Conservation (phyloP, 1,140 invertebrate genomes). For the Neodiprion virginianus region DNA sequence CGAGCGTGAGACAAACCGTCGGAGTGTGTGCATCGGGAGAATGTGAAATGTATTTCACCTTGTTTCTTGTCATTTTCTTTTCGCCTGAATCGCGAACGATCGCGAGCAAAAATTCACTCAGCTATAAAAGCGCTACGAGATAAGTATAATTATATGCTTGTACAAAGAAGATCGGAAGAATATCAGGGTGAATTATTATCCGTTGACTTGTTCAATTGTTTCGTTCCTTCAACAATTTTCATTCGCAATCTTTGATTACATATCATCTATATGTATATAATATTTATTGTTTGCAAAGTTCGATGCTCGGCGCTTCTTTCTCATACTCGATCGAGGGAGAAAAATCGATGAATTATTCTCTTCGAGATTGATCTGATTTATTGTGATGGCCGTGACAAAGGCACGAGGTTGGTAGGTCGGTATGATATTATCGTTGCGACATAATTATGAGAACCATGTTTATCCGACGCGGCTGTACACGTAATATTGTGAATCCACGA, state of each 20-base stretch:
- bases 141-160: too few species aligned
- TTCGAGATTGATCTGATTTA: background rate
- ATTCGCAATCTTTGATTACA: background rate
- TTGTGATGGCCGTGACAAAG: slow-evolving; percentile 2
- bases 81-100: too few species aligned
- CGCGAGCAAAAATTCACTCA: too few species aligned
- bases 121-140: too few species aligned
- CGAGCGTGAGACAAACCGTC: too few species aligned
- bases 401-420: background rate
- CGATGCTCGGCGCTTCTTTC: background rate
- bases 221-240: background rate
- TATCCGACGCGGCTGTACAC: too few species aligned
- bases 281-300: too few species aligned
- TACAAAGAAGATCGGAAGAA: background rate
- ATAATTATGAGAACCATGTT: background rate
- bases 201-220: background rate
- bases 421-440: background rate
- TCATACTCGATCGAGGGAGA: background rate
- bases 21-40: too few species aligned
- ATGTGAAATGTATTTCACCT: too few species aligned
- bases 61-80: too few species aligned
- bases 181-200: background rate
- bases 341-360: too few species aligned
- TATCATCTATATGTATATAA: background rate
- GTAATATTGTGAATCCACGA: too few species aligned